These are phyloP conservation scores for Metellina segmentata DNA, from an alignment of 2,888 invertebrate species.

Conservation along the genomic window DNA sequence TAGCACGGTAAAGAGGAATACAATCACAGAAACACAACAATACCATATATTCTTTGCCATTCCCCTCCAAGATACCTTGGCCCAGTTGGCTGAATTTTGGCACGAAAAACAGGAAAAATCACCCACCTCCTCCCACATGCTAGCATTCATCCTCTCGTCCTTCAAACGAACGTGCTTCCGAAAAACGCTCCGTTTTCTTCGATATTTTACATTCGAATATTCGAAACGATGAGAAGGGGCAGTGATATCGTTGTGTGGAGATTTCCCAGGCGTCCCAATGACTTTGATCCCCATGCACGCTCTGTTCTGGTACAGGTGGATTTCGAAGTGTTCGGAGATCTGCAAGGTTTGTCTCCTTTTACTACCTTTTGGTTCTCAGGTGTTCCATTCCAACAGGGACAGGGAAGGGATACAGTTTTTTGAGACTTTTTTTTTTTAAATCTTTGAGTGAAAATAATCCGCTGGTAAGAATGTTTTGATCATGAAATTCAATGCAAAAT, in stretches of 20 bases:
- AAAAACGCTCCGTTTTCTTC: not conserved
- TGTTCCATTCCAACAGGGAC: too few species aligned
- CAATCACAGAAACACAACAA: not conserved
- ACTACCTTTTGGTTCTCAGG: too few species aligned
- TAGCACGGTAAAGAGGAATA: not conserved
- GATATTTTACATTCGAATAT: slow-evolving; percentile 2
- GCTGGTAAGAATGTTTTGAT: too few species aligned
- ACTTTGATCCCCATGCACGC: not conserved
- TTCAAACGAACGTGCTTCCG: slow-evolving; percentile 15
- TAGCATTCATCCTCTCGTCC: not conserved
- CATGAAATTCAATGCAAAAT: too few species aligned
- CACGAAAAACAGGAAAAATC: not conserved
- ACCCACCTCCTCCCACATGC: not conserved
- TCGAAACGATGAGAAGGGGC: slow-evolving; percentile 47
- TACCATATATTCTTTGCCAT: not conserved
- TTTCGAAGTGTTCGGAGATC: slow-evolving; percentile 70
- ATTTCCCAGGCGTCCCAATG: slow-evolving; percentile 19
- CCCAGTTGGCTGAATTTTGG: slow-evolving; percentile 34
- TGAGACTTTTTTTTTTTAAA: too few species aligned
- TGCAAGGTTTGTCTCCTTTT: slow-evolving; percentile 46
- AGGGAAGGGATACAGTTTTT: too few species aligned
- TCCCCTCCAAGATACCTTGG: slow-evolving; percentile 20
- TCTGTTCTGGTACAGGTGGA: slow-evolving; percentile 66
- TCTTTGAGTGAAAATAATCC: too few species aligned
- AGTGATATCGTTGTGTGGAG: slow-evolving; percentile 71